Base-by-base conservation (phyloP, 2,113 vertebrate species). In the Antechinus flavipes region DNA sequence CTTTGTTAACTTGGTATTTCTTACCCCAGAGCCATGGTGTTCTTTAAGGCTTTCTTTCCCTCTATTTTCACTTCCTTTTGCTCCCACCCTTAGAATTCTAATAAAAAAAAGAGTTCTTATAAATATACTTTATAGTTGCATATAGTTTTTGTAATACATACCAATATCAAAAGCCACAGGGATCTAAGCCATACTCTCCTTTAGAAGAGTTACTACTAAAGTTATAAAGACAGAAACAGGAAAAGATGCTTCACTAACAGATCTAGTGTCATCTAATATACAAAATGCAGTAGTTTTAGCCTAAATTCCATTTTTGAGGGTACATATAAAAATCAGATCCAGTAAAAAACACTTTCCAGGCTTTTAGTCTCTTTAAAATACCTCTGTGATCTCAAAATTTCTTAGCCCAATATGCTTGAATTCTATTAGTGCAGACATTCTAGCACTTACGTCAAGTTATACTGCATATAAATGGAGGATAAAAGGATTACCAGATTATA, bases 401-500 rank as follows among this genome's bases (percentile, higher is more conserved):
- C 98, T 97, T 92, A 95, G 96, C 97, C 96, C 98, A 96, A 97
- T 98, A 98, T 98, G 97, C 96, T 95, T 94, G 97, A 98, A 98
- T 99, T 98, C 98, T 89, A 99, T 99, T 99, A 99, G 98, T 98
- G 97, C 97, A 98, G 97, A 97, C 98, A 98, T 98, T 98, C 96
- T 96, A 98, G 97, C 98, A 98, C 98, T 99, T 98, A 98, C 0
- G 92, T 98, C 98, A 98, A 98, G 98, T 98, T 98, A 98, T 98
- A 98, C 97, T 98, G 99, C 98, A 98, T 98, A 98, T 98, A 99
- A 99, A 99, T 98, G 98, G 98, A 97, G 98, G 98, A 99, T 99
- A 99, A 99, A 99, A 99, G 98, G 98, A 99, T 99, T 98, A 98
- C 98, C 95, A 97, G 97, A 98, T 98, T 98, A 98, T 99, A 99